Percentiles rank a stretch among this genome's conserved stretches.
Conservation (phyloP, 2,888 invertebrate genomes). For the Stenurella melanura region DNA sequence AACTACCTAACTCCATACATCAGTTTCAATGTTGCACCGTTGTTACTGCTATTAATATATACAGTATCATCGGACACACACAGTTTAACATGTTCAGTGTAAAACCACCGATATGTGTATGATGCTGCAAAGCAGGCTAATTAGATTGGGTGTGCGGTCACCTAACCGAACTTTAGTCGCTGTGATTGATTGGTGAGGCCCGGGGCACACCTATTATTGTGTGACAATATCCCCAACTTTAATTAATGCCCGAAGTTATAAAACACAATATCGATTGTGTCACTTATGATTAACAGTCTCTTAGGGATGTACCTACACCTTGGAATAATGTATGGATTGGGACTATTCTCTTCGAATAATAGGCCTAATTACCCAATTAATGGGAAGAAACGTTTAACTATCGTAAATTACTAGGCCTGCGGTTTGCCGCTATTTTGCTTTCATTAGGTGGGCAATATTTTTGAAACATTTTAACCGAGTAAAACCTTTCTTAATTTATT, state of each 20-base stretch:
- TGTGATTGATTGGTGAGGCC: conserved; percentile 62
- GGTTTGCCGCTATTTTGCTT: too few relatives aligned
- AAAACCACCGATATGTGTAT: conserved; percentile 54
- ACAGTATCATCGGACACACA: conserved; percentile 36
- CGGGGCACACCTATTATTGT: conserved; percentile 59
- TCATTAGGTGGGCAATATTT: too few relatives aligned
- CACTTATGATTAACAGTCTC: conserved; percentile 56
- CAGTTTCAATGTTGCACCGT: not conserved
- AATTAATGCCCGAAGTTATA: conserved; percentile 58
- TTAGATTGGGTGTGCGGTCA: conserved; percentile 64
- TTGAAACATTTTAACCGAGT: too few relatives aligned
- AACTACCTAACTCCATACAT: not conserved
- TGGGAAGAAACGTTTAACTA: conserved; percentile 10
- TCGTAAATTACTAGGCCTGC: conserved; percentile 10
- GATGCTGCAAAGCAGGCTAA: conserved; percentile 55
- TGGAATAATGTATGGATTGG: conserved; percentile 28
- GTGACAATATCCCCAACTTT: conserved; percentile 60
- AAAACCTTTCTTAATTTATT: too few relatives aligned
- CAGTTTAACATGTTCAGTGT: conserved; percentile 46
- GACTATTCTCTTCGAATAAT: conserved; percentile 21
- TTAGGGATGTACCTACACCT: conserved; percentile 47
- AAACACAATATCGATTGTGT: conserved; percentile 55
- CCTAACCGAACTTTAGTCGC: conserved; percentile 61
- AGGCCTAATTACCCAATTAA: conserved; percentile 38
- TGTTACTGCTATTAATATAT: not conserved